Conservation (phyloP, 2,113 vertebrate genomes). For the Sturnira hondurensis region DNA sequence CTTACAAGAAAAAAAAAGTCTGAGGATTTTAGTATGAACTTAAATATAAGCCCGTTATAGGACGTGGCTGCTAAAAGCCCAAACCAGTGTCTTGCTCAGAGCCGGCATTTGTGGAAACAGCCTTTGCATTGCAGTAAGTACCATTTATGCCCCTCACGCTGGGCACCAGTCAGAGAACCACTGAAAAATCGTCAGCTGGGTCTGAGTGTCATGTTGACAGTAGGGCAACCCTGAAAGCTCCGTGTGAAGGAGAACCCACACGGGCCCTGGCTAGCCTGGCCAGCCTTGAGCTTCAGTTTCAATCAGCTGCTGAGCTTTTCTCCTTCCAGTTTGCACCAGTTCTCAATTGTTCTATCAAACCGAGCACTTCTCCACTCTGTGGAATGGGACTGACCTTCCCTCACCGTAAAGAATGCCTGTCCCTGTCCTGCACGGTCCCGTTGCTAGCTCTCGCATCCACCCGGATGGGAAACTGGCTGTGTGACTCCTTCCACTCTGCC, state of each 20-base stretch:
- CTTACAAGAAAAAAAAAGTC: not conserved
- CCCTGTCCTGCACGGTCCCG: accelerated
- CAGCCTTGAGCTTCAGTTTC: not conserved
- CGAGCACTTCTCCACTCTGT: not conserved
- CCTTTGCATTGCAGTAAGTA: not conserved
- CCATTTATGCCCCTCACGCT: not conserved
- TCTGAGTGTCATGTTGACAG: not conserved
- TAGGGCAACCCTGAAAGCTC: not conserved
- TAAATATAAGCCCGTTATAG: not conserved
- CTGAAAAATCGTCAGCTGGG: not conserved
- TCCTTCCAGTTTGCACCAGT: not conserved
- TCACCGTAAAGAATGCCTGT: not conserved
- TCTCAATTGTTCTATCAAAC: not conserved
- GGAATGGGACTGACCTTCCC: accelerated
- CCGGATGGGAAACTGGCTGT: not conserved
- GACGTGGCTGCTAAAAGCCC: not conserved
- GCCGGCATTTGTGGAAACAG: not conserved
- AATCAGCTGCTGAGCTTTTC: not conserved
- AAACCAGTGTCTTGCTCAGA: not conserved
- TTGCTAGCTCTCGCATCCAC: not conserved
- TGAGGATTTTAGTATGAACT: slow-evolving; percentile 2
- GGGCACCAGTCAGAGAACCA: not conserved
- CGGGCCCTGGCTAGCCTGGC: accelerated
- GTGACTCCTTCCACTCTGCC: not conserved
- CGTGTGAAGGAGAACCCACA: too few species aligned